These are phyloP conservation scores for Eristalinus aeneus DNA, from an alignment of 2,888 invertebrate species.

Conservation along the genomic window DNA sequence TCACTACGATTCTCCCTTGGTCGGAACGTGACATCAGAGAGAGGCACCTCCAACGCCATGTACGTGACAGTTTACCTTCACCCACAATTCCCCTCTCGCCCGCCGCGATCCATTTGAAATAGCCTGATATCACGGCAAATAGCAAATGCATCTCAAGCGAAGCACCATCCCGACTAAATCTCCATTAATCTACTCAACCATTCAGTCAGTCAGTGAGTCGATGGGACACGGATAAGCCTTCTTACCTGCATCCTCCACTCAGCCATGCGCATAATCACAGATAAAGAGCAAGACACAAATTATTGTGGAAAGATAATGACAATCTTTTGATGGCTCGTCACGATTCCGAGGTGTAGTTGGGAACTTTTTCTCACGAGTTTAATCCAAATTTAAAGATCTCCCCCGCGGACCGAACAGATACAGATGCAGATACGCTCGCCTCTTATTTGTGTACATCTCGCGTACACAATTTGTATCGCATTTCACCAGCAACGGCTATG, in stretches of 20 bases:
- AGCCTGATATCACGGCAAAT: slow-evolving; percentile 26
- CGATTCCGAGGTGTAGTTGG: slow-evolving; percentile 76
- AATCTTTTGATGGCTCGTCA: slow-evolving; percentile 80
- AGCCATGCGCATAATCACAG: slow-evolving; percentile 64
- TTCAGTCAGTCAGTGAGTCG: slow-evolving; percentile 60
- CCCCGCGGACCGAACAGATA: slow-evolving; percentile 1
- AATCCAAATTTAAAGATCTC: slow-evolving; percentile 70
- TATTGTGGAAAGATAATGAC: slow-evolving; percentile 80
- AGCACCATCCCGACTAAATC: slow-evolving; percentile 37
- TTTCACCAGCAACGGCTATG: slow-evolving; percentile 45
- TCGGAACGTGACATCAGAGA: neutral
- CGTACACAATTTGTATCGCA: slow-evolving; percentile 62
- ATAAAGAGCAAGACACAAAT: slow-evolving; percentile 75
- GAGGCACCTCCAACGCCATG: neutral
- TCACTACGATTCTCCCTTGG: neutral
- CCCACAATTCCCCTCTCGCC: neutral
- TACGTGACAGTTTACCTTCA: neutral
- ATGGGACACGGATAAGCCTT: slow-evolving; percentile 65
- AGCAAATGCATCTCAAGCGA: slow-evolving; percentile 1
- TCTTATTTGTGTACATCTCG: slow-evolving; percentile 58
- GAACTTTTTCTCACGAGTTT: slow-evolving; percentile 72
- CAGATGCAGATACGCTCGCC: slow-evolving; percentile 28
- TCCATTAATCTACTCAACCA: slow-evolving; percentile 48
- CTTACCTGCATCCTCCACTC: slow-evolving; percentile 47
- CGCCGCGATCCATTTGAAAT: slow-evolving; percentile 16